Conservation (phyloP, 2,113 vertebrate species). For the Cyprinus carpio region DNA sequence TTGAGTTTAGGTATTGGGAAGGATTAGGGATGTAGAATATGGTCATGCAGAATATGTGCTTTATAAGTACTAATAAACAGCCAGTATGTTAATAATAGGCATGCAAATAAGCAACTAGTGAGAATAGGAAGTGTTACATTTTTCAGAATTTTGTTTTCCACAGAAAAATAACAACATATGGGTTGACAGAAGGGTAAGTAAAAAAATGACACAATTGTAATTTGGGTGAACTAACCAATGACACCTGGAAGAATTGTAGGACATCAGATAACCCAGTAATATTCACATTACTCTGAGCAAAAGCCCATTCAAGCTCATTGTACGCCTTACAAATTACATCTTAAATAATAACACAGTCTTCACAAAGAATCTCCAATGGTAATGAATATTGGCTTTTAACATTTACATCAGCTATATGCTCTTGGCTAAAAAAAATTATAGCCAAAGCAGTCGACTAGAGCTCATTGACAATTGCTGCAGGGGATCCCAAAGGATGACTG, state of each 20-base stretch:
- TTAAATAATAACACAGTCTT: neutral
- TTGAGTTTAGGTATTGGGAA: no score
- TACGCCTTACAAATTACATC: neutral
- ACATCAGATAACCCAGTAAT: neutral
- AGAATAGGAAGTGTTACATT: no score
- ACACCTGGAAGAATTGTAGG: neutral
- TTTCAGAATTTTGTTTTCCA: no score
- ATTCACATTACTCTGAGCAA: neutral
- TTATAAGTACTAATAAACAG: no score
- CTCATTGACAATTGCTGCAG: conserved; percentile 30
- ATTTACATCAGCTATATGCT: conserved; percentile 22
- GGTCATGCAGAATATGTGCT: no score
- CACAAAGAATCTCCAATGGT: neutral
- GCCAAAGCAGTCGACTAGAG: neutral
- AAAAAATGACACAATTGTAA: neutral
- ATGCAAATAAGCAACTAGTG: no score
- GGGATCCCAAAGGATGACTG: conserved; percentile 31
- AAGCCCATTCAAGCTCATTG: neutral
- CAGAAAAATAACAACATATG: no score
- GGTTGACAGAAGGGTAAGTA: neutral
- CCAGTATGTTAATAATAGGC: no score
- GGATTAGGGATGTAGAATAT: no score
- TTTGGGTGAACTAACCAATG: neutral
- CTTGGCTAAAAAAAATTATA: conserved; percentile 11
- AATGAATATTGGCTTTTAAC: neutral